Base-by-base conservation (phyloP, 2,888 invertebrate genomes). In the Ceraclea dissimilis region DNA sequence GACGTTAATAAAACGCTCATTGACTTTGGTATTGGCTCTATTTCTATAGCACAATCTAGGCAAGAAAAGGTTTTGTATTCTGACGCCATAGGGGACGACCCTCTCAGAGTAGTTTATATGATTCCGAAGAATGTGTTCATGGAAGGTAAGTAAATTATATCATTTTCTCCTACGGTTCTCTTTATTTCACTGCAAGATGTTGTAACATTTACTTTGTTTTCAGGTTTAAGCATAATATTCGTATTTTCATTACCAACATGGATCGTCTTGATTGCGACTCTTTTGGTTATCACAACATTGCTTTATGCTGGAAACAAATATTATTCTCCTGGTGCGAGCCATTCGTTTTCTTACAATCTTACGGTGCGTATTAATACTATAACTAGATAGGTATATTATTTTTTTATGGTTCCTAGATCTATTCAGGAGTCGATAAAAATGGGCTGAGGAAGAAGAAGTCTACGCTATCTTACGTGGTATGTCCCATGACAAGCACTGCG, bases 1-100 rank as follows among this genome's bases (percentile, higher is more conserved):
- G 56, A 59, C 21, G 55, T 61, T 5, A 56, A 58, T 46, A 31
- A 17, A 16, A 31, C 46, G 8, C 48, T 49, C 22, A 50, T 49
- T n/a, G 59, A 61, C 48, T 61, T 59, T 57, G 59, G 53, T 43
- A 57, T 61, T 11, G 61, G 58, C 1, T 50, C 55, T 22, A 59
- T 61, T 13, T 46, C 57, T 1, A 34, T 61, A 16, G 54, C 61
- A n/a, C 50, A 57, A 33, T 44, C 43, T 2, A 51, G 61, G 52
- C 21, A 18, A 2, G 54, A 56, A 16, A 56, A 22, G 13, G 56
- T 61, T 10, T 47, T 44, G 22, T 59, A 51, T 31, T 51, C 55
- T 18, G 26, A 39, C 13, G 20, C 31, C 6, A 55, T 61, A 2
- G 57, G 55, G 16, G 50, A 54, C 48, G 59, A 59, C 49, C 59